Evolutionary conservation across 2,888 invertebrate species (phyloP), one percentile per base, ranked within the genome.

Genomic region (Marronus borbonicus): DNA sequence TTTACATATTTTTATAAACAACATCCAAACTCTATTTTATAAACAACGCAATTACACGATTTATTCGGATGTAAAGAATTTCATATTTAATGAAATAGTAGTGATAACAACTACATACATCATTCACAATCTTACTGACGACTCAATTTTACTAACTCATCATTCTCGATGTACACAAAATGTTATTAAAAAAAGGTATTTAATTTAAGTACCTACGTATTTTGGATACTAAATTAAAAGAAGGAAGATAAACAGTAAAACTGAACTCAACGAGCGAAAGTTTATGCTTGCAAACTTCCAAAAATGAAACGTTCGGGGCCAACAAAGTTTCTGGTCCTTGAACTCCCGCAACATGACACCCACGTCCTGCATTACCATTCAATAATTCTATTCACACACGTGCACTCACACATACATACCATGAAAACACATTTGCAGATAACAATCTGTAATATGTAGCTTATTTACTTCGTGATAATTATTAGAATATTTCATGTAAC

Each of bases 291-390:
- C 62, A 62, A 66, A 64, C 70, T 66, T 70, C 62, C 77, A 77
- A 77, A 77, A 69, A 58, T 70, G 70, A 77, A 70, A 70, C 50
- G 70, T 50, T 60, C 31, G 31, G 50, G 31, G 66, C 76, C 36
- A 24, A 62, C 69, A 52, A 62, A 77, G 70, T 77, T 70, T 76
- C 70, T 77, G 77, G 77, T 77, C 77, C 77, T 70, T 77, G 77
- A 77, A 77, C 77, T 77, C 70, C 50, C n/a, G 70, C 77, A 62
- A 50, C 70, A 60, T 50, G 55, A 70, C 77, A 77, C 77, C 70
- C 62, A 77, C 77, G 69, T 69, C 70, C 77, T 77, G 77, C 77
- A 77, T 77, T 69, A 77, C 77, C 60, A 77, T 77, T 77, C 77
- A 77, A 70, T 77, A 70, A 77, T 77, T 70, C 62, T 44, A 64